Evolutionary conservation across 1,140 invertebrate species (phyloP).

Genomic region (Drosophila tani): DNA sequence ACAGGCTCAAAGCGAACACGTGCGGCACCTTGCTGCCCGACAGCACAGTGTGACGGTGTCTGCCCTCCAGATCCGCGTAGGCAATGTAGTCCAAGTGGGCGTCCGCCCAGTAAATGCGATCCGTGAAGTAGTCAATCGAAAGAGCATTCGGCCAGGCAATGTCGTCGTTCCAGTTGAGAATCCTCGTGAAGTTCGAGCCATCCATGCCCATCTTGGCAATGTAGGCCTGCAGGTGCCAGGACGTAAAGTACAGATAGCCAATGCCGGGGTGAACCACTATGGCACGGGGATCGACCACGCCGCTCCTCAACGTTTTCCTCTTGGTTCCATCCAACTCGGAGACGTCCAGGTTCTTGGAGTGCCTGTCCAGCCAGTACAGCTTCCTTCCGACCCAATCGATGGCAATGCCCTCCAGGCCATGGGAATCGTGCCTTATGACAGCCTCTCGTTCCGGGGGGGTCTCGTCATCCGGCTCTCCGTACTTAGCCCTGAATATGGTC

Average conservation of each 20-base stretch:
- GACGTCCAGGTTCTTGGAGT: conserved; percentile 97
- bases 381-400: conserved; percentile 99
- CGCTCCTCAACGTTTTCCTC: conserved; percentile 93
- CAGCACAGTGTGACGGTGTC: conserved; percentile 92
- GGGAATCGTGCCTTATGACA: conserved; percentile 96
- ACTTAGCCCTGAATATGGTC: conserved; percentile 92
- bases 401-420: conserved; percentile 97
- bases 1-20: conserved; percentile 96
- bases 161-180: conserved; percentile 96
- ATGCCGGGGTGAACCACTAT: conserved; percentile 97
- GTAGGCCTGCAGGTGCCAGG: conserved; percentile 98
- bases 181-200: conserved; percentile 94
- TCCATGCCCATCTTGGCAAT: conserved; percentile 99
- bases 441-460: conserved; percentile 88
- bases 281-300: conserved; percentile 96
- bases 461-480: conserved; percentile 84
- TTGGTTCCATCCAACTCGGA: conserved; percentile 96
- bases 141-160: conserved; percentile 99
- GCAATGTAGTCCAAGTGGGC: conserved; percentile 99
- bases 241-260: conserved; percentile 97
- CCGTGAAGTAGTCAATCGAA: conserved; percentile 98
- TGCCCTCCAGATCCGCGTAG: conserved; percentile 95
- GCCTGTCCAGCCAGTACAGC: conserved; percentile 98
- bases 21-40: conserved; percentile 94
- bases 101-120: conserved; percentile 98